Percentiles rank a stretch among this genome's conserved stretches.
Evolutionary conservation across 2,797 vertebrate genomes (phyloP).

Genomic region (Rhabdophis nuchalis): DNA sequence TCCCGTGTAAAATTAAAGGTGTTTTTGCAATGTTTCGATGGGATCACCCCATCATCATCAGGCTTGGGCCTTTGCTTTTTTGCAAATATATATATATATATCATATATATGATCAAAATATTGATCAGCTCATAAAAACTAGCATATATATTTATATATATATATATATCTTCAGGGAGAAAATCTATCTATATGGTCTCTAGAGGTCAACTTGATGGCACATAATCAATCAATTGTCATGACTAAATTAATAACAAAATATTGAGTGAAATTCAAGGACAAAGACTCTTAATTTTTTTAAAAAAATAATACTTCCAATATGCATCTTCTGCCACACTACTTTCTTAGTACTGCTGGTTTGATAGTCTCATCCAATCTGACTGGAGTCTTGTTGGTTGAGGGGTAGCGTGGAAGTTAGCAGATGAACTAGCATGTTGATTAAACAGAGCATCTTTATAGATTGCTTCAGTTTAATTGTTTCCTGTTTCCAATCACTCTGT

Average conservation of each 20-base stretch:
- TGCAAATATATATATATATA: too few species aligned
- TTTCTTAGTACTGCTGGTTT: neutral
- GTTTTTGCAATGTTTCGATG: too few species aligned
- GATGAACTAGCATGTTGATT: neutral
- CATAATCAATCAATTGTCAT: neutral
- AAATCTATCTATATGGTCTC: neutral
- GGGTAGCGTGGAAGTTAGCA: neutral
- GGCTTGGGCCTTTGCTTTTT: too few species aligned
- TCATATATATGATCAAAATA: too few species aligned
- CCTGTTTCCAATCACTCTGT: constrained; percentile 5
- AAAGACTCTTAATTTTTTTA: neutral
- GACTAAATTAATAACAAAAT: neutral
- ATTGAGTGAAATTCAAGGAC: neutral
- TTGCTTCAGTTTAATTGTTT: neutral
- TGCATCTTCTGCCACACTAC: neutral
- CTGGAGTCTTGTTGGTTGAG: neutral
- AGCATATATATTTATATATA: too few species aligned
- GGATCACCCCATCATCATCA: too few species aligned
- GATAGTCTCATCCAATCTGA: neutral
- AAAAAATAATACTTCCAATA: constrained; percentile 4
- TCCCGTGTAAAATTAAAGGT: too few species aligned
- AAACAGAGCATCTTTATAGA: neutral
- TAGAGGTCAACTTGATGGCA: neutral
- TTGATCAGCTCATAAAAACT: too few species aligned
- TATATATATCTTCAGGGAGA: neutral